phyloP scores from a whole-genome alignment of 2,888 invertebrate species.

The Sphinx pinastri region DNA sequence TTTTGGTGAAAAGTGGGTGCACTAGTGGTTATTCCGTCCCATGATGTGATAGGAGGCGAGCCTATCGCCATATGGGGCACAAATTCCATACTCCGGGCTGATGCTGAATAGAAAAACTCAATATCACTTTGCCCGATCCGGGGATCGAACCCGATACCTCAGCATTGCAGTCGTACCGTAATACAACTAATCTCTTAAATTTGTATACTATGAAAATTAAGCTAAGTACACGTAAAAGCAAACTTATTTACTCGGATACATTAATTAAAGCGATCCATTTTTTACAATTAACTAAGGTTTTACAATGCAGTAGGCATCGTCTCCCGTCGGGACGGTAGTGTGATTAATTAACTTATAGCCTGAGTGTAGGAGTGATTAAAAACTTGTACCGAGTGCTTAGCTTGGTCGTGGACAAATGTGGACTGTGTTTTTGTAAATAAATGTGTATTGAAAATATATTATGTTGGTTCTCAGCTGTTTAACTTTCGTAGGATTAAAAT shows the following conservation, averaged over 20 bases:
- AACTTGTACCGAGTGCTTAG: background rate
- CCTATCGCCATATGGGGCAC: no score
- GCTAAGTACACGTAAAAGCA: background rate
- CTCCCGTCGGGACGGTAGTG: conserved; percentile 14
- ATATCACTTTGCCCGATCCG: no score
- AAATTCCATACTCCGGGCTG: no score
- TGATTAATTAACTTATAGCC: conserved; percentile 16
- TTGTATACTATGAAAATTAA: no score
- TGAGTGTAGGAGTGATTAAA: conserved; percentile 8
- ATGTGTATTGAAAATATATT: background rate
- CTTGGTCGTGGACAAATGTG: background rate
- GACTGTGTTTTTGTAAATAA: background rate
- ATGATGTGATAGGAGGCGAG: no score
- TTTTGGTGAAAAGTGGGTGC: no score
- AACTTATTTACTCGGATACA: background rate
- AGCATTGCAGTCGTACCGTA: no score
- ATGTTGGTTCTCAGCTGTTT: background rate
- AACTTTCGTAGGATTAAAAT: background rate
- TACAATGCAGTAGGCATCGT: conserved; percentile 12
- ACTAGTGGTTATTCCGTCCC: no score
- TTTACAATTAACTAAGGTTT: conserved; percentile 6
- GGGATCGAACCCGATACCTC: no score
- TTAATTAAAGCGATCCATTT: conserved; percentile 10
- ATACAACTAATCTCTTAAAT: no score
- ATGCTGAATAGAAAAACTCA: no score